Evolutionary conservation across 2,888 invertebrate genomes (phyloP), one percentile per base, ranked within the genome.

Genomic region (Epirrita christyi): DNA sequence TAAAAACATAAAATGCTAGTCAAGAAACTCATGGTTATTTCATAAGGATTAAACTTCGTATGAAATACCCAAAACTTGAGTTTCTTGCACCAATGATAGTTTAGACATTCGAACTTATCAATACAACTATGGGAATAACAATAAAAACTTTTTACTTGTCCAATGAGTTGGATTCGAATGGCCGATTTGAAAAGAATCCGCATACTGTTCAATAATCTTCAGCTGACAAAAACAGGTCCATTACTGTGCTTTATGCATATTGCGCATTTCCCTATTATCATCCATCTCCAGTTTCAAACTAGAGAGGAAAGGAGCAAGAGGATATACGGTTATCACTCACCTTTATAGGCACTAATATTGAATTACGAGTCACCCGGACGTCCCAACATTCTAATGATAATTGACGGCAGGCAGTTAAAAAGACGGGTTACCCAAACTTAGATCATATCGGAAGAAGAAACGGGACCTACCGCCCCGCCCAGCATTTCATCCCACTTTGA

Each of bases 301-400:
- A 80, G 75, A 79, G 79, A 55, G 75, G 73, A 75, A 73, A 69
- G 72, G 71, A 72, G 60, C 67, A 56, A 63, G 61, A 70, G 76
- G 79, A 80, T 82, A 75, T 75, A 70, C 70, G 83, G 86, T 81
- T 86, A 88, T 89, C 82, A 84, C 75, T 88, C 87, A 87, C 86
- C 86, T 88, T 88, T 89, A 89, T 88, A 81, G 88, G 70, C 86
- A 84, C 81, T 89, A 88, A 88, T 86, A 84, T 83, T 88, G 87
- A 89, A 79, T 86, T 83, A 88, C 76, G 85, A 73, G 72, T 68
- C 78, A 76, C 76, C 73, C 75, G 71, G 72, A 74, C 78, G 71
- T 73, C 70, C 73, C 75, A 73, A 78, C 76, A 83, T 83, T 83
- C 79, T 86, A 87, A 88, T 88, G 87, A 85, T 86, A 88, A 88